These are phyloP conservation scores for Gisinianus flammeolus DNA, from an alignment of 2,888 invertebrate genomes.

Conservation along the genomic window DNA sequence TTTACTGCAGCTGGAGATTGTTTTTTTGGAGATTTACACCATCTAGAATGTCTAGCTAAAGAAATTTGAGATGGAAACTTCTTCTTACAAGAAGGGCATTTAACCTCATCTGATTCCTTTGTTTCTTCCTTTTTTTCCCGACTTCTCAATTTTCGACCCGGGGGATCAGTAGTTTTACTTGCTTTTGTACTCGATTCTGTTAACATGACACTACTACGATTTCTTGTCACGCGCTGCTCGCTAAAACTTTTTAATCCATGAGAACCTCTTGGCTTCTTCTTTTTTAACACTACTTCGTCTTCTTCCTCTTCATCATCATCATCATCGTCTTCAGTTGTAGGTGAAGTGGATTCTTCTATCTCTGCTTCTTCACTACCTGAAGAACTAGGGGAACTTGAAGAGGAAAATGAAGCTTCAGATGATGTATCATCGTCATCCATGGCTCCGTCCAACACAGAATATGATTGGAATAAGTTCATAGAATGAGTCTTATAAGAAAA, in stretches of 20 bases:
- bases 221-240: not conserved
- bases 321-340: not conserved
- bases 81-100: constrained; percentile 49
- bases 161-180: not conserved
- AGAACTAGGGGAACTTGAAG: too few relatives aligned
- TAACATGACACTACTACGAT: not conserved
- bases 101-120: constrained; percentile 3
- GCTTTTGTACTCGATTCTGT: not conserved
- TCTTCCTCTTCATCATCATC: not conserved
- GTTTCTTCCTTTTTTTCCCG: constrained; percentile 1
- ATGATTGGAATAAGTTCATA: too few relatives aligned
- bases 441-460: too few relatives aligned
- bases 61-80: constrained; percentile 42
- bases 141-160: not conserved
- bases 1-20: constrained; percentile 5
- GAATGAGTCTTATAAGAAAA: too few relatives aligned
- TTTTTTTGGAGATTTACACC: constrained; percentile 46
- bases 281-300: too few relatives aligned
- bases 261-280: too few relatives aligned
- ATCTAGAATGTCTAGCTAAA: constrained; percentile 42
- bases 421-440: too few relatives aligned
- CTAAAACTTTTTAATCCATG: not conserved
- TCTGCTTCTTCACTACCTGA: not conserved
- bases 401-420: too few relatives aligned
- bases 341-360: not conserved